Conservation (phyloP, 2,113 vertebrate species). For the Apodemus sylvaticus region DNA sequence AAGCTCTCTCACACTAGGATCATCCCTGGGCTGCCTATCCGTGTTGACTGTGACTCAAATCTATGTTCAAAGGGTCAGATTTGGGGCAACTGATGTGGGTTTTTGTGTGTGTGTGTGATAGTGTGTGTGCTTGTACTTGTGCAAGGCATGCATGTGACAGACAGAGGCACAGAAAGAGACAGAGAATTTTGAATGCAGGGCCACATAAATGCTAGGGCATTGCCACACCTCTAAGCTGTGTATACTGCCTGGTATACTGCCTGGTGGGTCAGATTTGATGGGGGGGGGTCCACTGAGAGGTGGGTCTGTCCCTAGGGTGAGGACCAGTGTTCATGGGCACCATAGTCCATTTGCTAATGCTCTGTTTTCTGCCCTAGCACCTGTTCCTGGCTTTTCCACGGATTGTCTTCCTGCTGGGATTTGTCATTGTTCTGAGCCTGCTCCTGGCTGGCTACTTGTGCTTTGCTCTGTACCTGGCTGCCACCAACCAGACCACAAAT, state of each 20-base stretch:
- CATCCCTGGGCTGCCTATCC: not conserved
- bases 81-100: not conserved
- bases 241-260: not conserved
- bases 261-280: not conserved
- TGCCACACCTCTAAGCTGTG: not conserved
- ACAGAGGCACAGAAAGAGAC: not conserved
- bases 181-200: not conserved
- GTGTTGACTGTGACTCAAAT: not conserved
- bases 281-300: not conserved
- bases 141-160: not conserved
- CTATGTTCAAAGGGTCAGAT: not conserved
- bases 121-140: not conserved
- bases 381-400: conserved; percentile 96
- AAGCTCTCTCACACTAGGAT: not conserved
- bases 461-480: conserved; percentile 89
- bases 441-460: conserved; percentile 91
- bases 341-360: not conserved
- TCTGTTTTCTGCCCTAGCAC: conserved; percentile 85
- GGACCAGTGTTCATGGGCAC: not conserved
- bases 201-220: not conserved
- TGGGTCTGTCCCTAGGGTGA: not conserved
- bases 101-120: not conserved
- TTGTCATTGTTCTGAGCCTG: conserved; percentile 90
- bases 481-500: conserved; percentile 94
- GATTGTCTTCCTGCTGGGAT: conserved; percentile 95